phyloP scores from a whole-genome alignment of 2,113 vertebrate genomes.

The Nannospalax galili region DNA sequence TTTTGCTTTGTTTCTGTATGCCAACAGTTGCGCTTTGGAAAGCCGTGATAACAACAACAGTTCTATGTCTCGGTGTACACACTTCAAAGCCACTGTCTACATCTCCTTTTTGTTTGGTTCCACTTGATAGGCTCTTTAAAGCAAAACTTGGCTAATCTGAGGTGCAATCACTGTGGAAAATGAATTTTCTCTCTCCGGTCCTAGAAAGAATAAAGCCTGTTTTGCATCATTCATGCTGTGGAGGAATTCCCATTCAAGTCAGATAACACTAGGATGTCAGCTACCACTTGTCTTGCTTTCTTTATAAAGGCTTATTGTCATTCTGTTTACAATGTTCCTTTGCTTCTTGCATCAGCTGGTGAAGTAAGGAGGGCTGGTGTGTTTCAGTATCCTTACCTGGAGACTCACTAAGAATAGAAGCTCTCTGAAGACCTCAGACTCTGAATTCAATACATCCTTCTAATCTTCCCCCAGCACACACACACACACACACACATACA shows the following conservation, averaged over 20 bases:
- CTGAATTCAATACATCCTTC: not conserved
- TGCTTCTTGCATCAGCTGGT: not conserved
- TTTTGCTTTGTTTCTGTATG: not conserved
- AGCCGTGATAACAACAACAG: not conserved
- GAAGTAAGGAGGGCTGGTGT: not conserved
- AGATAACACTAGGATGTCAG: not conserved
- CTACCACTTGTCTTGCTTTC: not conserved
- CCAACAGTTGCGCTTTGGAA: not conserved
- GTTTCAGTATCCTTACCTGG: not conserved
- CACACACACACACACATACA: not conserved
- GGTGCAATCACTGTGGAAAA: not conserved
- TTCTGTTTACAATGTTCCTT: not conserved
- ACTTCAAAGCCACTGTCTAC: not conserved
- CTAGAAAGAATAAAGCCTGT: not conserved
- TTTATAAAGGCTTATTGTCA: not conserved
- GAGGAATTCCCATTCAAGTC: not conserved
- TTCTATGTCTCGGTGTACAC: not conserved
- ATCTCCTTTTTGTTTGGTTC: not conserved
- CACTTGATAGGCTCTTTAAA: not conserved
- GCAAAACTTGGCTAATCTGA: not conserved
- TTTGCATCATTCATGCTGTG: not conserved
- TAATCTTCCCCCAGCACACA: too few relatives aligned
- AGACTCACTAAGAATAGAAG: not conserved
- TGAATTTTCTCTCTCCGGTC: constrained; percentile 10
- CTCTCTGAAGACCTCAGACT: not conserved